These are phyloP conservation scores for Drosophila nigricruria DNA, from an alignment of 2,888 invertebrate species.

Conservation along the genomic window DNA sequence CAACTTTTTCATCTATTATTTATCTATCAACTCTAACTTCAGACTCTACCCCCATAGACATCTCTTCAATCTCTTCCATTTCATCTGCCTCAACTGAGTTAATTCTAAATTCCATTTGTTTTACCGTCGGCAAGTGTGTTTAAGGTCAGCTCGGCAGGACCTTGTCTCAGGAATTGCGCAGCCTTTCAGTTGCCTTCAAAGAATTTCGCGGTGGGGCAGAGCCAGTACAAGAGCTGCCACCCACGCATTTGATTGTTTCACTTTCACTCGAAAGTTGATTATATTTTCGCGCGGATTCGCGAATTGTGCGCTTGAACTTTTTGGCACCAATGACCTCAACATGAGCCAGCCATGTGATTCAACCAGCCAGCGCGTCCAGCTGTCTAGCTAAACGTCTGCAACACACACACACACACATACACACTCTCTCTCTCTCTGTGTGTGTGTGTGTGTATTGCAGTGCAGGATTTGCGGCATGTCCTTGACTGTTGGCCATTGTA, in stretches of 20 bases:
- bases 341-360: conserved; percentile 20
- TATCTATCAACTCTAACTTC: not conserved
- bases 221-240: not conserved
- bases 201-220: conserved; percentile 9
- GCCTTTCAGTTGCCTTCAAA: not conserved
- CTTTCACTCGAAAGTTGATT: conserved; percentile 77
- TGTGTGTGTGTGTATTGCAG: conserved; percentile 25
- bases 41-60: not conserved
- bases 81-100: not conserved
- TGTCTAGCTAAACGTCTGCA: conserved; percentile 22
- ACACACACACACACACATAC: not conserved
- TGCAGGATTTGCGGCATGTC: conserved; percentile 69
- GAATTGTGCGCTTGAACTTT: conserved; percentile 48
- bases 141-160: not conserved
- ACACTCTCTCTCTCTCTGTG: not conserved
- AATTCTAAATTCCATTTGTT: not conserved
- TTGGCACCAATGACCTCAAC: conserved; percentile 60
- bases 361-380: conserved; percentile 35
- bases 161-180: not conserved
- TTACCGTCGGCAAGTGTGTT: conserved; percentile 17
- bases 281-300: conserved; percentile 64
- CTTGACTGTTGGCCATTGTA: conserved; percentile 73
- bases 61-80: not conserved
- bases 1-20: too few species aligned
- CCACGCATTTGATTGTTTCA: conserved; percentile 66